Conservation (phyloP, 2,113 vertebrate genomes). For the Pao palembangensis region DNA sequence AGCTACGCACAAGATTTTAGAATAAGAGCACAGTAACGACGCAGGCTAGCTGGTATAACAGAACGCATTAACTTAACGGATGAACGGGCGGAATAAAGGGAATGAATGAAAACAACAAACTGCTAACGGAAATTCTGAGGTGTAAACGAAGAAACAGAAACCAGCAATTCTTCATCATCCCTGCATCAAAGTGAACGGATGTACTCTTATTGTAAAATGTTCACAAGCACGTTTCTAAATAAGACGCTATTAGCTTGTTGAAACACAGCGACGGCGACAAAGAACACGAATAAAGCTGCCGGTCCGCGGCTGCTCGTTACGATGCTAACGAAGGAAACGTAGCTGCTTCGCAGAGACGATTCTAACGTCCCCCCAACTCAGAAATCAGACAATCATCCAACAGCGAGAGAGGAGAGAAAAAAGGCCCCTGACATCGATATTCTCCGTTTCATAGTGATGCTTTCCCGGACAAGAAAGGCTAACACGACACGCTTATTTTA, state of each 20-base stretch:
- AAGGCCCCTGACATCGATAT: slow-evolving; percentile 96
- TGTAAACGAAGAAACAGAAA: no score
- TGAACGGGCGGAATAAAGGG: no score
- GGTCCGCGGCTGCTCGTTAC: slow-evolving; percentile 53
- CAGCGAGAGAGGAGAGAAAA: slow-evolving; percentile 80
- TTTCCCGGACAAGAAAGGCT: slow-evolving; percentile 70
- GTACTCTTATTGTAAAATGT: slow-evolving; percentile 62
- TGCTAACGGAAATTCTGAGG: no score
- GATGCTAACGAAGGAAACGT: slow-evolving; percentile 21
- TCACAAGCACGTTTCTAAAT: background rate
- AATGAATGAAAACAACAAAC: no score
- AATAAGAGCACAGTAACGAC: background rate
- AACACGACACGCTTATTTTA: slow-evolving; percentile 28
- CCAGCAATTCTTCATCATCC: no score
- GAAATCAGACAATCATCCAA: slow-evolving; percentile 23
- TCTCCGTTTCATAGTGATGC: slow-evolving; percentile 72
- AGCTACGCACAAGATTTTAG: slow-evolving; percentile 42
- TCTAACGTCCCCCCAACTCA: no score
- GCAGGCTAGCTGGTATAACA: no score
- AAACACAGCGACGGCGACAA: slow-evolving; percentile 76
- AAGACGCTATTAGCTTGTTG: slow-evolving; percentile 82
- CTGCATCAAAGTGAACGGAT: no score
- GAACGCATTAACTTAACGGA: no score
- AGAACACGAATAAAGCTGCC: no score
- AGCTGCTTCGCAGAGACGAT: no score